phyloP scores from a whole-genome alignment of 2,797 vertebrate species.

The Neosalanx taihuensis region DNA sequence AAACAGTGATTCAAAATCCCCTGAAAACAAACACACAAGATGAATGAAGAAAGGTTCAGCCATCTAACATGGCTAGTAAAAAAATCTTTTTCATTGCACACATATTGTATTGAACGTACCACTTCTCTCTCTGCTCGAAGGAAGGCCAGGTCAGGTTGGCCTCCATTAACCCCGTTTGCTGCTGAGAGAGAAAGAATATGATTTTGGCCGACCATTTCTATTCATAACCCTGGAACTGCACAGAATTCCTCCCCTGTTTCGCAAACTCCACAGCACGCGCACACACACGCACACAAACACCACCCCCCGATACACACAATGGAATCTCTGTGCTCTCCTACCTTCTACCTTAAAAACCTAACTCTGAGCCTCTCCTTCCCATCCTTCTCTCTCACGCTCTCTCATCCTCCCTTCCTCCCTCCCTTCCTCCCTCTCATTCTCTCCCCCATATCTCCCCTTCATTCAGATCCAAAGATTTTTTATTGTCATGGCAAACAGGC shows the following conservation, averaged over 20 bases:
- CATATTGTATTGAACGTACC: slow-evolving; percentile 50
- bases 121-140: slow-evolving; percentile 75
- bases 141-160: slow-evolving; percentile 62
- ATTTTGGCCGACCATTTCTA: slow-evolving; percentile 44
- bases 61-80: neutral
- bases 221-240: slow-evolving; percentile 19
- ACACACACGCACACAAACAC: slow-evolving; percentile 25
- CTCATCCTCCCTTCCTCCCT: slow-evolving; percentile 11
- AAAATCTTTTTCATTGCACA: neutral
- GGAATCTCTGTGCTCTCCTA: slow-evolving; percentile 50
- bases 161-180: slow-evolving; percentile 60
- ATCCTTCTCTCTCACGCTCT: neutral
- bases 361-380: neutral
- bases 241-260: slow-evolving; percentile 20
- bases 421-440: slow-evolving; percentile 19
- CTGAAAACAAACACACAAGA: slow-evolving; percentile 53
- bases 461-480: neutral
- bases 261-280: neutral
- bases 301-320: slow-evolving; percentile 50
- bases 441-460: neutral
- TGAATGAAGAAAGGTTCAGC: neutral
- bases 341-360: slow-evolving; percentile 36
- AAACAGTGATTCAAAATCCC: slow-evolving; percentile 88
- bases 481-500: slow-evolving; percentile 19
- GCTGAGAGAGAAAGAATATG: slow-evolving; percentile 36